Conservation (phyloP, 2,113 vertebrate genomes). For the Tetrax tetrax region DNA sequence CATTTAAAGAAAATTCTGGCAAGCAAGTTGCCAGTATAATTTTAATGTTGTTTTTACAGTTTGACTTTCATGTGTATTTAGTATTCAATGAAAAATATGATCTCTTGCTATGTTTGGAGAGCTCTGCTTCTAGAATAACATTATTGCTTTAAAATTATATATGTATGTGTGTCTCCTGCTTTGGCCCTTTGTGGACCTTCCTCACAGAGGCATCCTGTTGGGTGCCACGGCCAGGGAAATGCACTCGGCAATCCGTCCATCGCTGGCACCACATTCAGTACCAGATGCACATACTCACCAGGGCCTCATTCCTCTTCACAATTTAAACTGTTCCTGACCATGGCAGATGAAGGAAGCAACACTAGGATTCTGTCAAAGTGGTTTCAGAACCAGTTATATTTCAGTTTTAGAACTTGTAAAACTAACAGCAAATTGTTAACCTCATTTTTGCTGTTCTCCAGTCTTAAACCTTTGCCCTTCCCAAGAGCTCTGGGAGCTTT, state of each 20-base stretch:
- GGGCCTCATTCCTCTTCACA: neutral
- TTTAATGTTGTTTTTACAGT: slow-evolving; percentile 8
- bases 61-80: neutral
- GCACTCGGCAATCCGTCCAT: too few species aligned
- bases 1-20: neutral
- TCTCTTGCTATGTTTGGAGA: slow-evolving; percentile 49
- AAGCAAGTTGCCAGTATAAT: slow-evolving; percentile 8
- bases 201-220: neutral
- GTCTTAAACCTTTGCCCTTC: neutral
- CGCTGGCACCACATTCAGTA: neutral
- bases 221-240: neutral
- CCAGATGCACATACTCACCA: neutral
- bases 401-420: neutral
- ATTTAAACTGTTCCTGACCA: neutral
- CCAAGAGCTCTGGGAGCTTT: neutral
- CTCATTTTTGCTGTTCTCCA: neutral
- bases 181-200: neutral
- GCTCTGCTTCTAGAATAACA: slow-evolving; percentile 36
- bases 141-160: slow-evolving; percentile 30
- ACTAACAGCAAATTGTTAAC: neutral
- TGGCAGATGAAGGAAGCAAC: neutral
- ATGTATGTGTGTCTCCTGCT: neutral
- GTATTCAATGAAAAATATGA: slow-evolving; percentile 17
- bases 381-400: neutral
- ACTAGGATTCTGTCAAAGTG: neutral